Evolutionary conservation across 2,797 vertebrate species (phyloP), one percentile per base, ranked within the genome.

Genomic region (Tolypeutes matacus): DNA sequence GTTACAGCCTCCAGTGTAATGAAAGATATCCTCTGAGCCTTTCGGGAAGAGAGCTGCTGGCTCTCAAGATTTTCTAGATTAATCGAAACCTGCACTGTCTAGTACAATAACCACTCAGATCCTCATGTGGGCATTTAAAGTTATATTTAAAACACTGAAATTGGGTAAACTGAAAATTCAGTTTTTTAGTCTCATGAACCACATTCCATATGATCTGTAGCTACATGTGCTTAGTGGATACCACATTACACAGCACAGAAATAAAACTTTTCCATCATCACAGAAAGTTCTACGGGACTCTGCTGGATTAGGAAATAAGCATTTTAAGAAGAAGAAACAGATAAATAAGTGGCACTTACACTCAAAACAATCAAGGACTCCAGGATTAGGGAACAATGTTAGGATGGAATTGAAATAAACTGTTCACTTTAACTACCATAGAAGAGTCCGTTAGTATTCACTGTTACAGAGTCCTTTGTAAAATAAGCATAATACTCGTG

Each of bases 1-100:
- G 12, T 12, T 36, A 9, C 23, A 23, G 4, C 39, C 10, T n/a
- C n/a, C 2, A 5, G 2, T 15, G 7, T 39, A 12, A 12, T 7
- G n/a, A 49, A 36, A 70, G 21, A 58, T 5, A 18, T 2, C 0
- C 5, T 29, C 25, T 49, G 69, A 92, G 23, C 13, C 46, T 89
- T 67, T 25, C 13, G 21, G 18, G 60, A 31, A 2, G 21, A 39
- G 18, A 70, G 6, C 25, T 49, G 13, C 29, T 62, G 8, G 3
- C 6, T 23, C 51, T 62, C 15, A 58, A 14, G 18, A 2, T 65
- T 18, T 90, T 70, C 76, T 82, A 5, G 4, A 23, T 39, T 27
- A 29, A 58, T 42, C 73, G n/a, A 29, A 75, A 20, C 25, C 86
- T 29, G 4, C 18, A 21, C 29, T 25, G 5, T 34, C 3, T 2